Percentiles rank a stretch among this genome's conserved stretches.
Conservation (phyloP, 2,113 vertebrate genomes). For the Lanius ludovicianus region DNA sequence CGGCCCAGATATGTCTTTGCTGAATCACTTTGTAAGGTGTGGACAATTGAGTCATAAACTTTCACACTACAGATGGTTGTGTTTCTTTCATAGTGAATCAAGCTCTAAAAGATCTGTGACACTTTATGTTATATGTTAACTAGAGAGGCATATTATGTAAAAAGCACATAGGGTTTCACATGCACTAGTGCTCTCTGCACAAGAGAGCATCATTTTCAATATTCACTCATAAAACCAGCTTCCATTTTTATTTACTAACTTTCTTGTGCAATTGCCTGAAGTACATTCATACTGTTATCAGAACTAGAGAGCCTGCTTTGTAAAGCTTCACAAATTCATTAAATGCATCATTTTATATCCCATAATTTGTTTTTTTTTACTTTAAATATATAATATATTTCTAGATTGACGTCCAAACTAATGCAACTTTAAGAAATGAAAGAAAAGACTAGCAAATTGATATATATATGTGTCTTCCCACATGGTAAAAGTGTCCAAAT, state of each 20-base stretch:
- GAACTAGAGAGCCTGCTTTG: not conserved
- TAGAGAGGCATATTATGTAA: constrained; percentile 63
- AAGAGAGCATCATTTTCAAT: constrained; percentile 63
- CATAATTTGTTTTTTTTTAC: not conserved
- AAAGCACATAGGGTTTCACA: constrained; percentile 62
- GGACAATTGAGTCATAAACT: constrained; percentile 21
- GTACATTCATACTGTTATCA: not conserved
- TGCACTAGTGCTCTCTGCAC: constrained; percentile 55
- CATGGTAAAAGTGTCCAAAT: not conserved
- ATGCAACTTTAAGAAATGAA: not conserved
- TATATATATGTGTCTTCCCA: not conserved
- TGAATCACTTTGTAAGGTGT: constrained; percentile 48
- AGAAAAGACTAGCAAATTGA: not conserved
- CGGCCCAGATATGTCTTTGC: constrained; percentile 54
- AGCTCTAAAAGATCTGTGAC: constrained; percentile 53
- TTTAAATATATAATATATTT: not conserved
- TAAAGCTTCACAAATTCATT: not conserved
- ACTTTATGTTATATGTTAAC: constrained; percentile 68
- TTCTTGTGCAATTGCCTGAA: not conserved
- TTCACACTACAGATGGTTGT: constrained; percentile 19
- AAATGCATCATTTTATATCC: not conserved
- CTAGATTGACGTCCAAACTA: not conserved
- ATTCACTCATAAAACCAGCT: constrained; percentile 29
- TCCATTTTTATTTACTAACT: constrained; percentile 36
- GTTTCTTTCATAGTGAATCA: constrained; percentile 39